These are phyloP conservation scores for Sula dactylatra DNA, from an alignment of 2,113 vertebrate species.

Conservation along the genomic window DNA sequence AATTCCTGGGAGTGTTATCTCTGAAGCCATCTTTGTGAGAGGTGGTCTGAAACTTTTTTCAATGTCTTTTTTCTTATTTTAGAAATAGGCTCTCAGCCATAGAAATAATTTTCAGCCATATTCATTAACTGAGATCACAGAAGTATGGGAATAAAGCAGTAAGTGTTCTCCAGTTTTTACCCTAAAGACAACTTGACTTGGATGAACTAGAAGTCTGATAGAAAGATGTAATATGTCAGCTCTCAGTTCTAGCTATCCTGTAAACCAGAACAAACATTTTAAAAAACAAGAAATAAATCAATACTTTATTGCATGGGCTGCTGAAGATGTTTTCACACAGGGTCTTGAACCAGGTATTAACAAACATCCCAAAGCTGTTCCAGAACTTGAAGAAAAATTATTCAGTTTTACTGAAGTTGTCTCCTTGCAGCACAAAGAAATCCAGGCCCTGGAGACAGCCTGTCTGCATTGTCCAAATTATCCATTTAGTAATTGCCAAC, in stretches of 20 bases:
- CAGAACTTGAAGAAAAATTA: background rate
- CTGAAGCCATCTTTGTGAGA: background rate
- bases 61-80: background rate
- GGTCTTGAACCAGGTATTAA: background rate
- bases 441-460: rapidly evolving
- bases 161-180: background rate
- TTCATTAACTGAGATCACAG: background rate
- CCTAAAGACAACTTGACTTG: background rate
- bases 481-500: background rate
- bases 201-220: background rate
- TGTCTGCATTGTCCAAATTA: background rate
- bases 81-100: background rate
- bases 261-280: background rate
- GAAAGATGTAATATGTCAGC: background rate
- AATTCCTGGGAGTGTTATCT: background rate
- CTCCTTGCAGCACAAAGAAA: background rate
- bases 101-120: background rate
- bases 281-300: background rate
- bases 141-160: background rate
- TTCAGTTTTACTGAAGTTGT: background rate
- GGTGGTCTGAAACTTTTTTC: background rate
- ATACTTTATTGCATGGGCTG: background rate
- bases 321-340: background rate
- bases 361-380: background rate
- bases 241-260: background rate